Percentiles rank a stretch among this genome's conserved stretches.
These are phyloP conservation scores for Thecophora atra DNA, from an alignment of 2,888 invertebrate genomes.

Conservation along the genomic window DNA sequence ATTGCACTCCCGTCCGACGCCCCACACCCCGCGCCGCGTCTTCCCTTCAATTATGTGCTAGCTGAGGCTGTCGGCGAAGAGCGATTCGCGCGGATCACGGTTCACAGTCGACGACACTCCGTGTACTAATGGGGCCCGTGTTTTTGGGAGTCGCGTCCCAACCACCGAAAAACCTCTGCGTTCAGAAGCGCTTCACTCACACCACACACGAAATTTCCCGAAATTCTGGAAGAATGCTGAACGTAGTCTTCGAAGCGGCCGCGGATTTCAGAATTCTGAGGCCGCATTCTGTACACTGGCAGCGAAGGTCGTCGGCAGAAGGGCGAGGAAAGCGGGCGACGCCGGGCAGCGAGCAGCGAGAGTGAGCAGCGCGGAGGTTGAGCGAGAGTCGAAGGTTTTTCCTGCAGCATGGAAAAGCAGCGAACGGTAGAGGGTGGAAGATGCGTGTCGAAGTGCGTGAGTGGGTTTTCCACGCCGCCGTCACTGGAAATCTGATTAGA, in stretches of 20 bases:
- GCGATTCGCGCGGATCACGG: slow-evolving; percentile 46
- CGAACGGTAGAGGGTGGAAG: not conserved
- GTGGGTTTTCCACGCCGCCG: not conserved
- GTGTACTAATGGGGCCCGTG: slow-evolving; percentile 63
- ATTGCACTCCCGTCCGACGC: not conserved
- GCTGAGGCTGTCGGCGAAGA: no score
- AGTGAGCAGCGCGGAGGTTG: not conserved
- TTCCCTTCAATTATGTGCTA: no score
- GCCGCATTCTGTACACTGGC: no score
- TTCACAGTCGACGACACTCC: slow-evolving; percentile 55
- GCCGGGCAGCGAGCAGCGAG: not conserved
- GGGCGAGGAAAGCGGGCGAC: not conserved
- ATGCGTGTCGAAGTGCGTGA: slow-evolving; percentile 8
- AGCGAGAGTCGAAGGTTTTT: not conserved
- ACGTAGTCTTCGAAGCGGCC: no score
- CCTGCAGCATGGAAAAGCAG: not conserved
- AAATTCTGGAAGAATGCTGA: slow-evolving; percentile 2
- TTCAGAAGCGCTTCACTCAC: slow-evolving; percentile 41
- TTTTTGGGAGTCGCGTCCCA: slow-evolving; percentile 54
- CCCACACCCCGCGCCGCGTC: not conserved
- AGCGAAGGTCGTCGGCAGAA: no score
- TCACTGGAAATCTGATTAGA: no score
- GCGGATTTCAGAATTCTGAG: no score
- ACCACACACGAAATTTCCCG: slow-evolving; percentile 34
- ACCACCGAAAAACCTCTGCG: slow-evolving; percentile 48